These are phyloP conservation scores for Phylloscopus trochiloides DNA, from an alignment of 2,113 vertebrate genomes.

Conservation along the genomic window DNA sequence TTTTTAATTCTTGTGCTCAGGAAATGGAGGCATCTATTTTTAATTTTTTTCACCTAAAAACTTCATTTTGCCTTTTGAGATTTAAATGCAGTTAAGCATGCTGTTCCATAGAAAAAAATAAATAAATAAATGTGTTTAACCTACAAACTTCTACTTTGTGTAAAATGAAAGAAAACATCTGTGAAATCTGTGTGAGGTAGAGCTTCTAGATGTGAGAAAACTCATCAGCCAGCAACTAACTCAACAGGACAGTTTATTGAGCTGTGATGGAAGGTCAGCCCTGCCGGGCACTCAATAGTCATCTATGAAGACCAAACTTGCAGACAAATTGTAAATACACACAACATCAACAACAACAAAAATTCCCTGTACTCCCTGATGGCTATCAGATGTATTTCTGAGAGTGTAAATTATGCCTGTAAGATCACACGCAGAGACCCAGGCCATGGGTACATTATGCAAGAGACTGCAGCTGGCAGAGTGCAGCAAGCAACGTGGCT, in stretches of 20 bases:
- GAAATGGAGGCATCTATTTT: background rate
- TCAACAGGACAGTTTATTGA: background rate
- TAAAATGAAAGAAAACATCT: background rate
- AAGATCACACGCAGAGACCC: background rate
- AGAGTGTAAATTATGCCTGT: background rate
- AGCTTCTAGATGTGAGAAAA: slow-evolving; percentile 1
- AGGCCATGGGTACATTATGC: background rate
- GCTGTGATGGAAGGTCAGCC: background rate
- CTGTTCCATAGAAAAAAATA: background rate
- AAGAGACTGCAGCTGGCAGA: background rate
- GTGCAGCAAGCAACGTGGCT: background rate
- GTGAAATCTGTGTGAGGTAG: background rate
- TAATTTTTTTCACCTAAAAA: background rate
- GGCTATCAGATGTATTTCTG: background rate
- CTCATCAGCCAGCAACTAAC: background rate
- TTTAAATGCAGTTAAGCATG: background rate
- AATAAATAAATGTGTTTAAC: background rate
- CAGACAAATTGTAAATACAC: background rate
- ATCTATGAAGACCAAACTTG: background rate
- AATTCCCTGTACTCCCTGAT: background rate
- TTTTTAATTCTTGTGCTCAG: background rate
- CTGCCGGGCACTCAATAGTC: background rate
- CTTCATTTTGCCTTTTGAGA: background rate
- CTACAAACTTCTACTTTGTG: background rate
- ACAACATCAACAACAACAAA: background rate